These are phyloP conservation scores for Neodon shergylaensis DNA, from an alignment of 2,113 vertebrate species.

Conservation along the genomic window DNA sequence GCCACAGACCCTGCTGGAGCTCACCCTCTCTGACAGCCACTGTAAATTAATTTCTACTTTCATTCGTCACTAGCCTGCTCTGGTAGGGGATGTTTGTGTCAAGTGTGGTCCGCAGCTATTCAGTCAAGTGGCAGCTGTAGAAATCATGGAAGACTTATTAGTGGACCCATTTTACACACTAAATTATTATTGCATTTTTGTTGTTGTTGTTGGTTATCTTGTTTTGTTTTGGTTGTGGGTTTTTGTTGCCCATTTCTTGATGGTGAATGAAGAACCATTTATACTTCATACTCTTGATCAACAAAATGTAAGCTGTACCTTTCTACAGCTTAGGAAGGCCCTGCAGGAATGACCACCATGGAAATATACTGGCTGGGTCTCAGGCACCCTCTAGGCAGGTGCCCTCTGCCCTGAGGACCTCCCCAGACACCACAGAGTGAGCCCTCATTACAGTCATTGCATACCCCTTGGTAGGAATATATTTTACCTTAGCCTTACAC, in stretches of 20 bases:
- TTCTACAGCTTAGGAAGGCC: not conserved
- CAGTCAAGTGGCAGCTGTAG: not conserved
- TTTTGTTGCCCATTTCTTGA: not conserved
- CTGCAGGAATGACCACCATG: not conserved
- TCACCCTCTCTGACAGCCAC: not conserved
- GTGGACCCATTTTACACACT: not conserved
- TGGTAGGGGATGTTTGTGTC: not conserved
- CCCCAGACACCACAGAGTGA: not conserved
- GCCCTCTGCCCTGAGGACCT: not conserved
- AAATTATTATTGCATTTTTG: rapidly evolving
- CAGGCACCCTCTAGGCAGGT: not conserved
- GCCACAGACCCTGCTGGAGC: not conserved
- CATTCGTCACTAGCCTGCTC: rapidly evolving
- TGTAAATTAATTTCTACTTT: not conserved
- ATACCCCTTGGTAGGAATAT: not conserved
- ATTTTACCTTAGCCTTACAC: not conserved
- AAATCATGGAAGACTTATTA: not conserved
- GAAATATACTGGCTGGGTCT: not conserved
- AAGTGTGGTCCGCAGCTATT: not conserved
- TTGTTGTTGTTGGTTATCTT: not conserved
- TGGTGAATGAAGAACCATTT: not conserved
- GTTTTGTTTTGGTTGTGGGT: not conserved
- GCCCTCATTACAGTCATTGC: too few relatives aligned
- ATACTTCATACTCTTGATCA: not conserved
- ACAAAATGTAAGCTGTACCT: not conserved